Evolutionary conservation across 2,113 vertebrate species (phyloP), one percentile per base, ranked within the genome.

Genomic region (Garra rufa): DNA sequence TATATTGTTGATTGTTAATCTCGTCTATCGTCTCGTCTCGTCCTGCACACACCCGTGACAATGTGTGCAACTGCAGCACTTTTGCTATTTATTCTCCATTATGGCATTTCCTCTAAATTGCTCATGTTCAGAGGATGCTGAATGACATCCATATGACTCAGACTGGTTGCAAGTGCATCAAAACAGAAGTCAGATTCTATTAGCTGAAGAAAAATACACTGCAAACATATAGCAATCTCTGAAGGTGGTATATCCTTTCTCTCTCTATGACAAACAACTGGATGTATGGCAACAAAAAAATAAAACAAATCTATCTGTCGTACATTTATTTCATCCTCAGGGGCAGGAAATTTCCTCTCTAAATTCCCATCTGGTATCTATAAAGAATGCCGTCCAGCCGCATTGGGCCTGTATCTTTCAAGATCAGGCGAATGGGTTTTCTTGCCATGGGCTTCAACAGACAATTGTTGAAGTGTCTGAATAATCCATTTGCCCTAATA

Each of bases 371-470:
- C 38, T 81, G 79, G 26, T 89, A 88, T 85, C 17, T 17, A 86
- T 85, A 41, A 24, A 14, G 86, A 88, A 89, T 89, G 85, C 87
- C 88, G 83, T 86, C 77, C 59, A 85, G 85, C 81, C 71, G 65
- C 81, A 84, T 88, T 87, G 90, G 84, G 52, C 59, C n/a, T 67
- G 85, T 86, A 85, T 91, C 91, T 91, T 91, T 91, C 90, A 81
- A 86, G 88, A 93, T 94, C 90, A 89, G 86, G n/a, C 75, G 90
- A 92, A 93, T 91, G 90, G 90, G 87, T 92, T 93, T 93, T 93
- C 88, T 91, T 87, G 88, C 90, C 86, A 87, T 78, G 15, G 91
- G 85, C 77, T 21, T 88, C 88, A 82, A 52, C 43, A 89, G 90
- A 93, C 91, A 90, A 91, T 92, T 91, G 88, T 85, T 13, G 10